Base-by-base conservation (phyloP, 2,888 invertebrate genomes). In the Agrochola lychnidis region DNA sequence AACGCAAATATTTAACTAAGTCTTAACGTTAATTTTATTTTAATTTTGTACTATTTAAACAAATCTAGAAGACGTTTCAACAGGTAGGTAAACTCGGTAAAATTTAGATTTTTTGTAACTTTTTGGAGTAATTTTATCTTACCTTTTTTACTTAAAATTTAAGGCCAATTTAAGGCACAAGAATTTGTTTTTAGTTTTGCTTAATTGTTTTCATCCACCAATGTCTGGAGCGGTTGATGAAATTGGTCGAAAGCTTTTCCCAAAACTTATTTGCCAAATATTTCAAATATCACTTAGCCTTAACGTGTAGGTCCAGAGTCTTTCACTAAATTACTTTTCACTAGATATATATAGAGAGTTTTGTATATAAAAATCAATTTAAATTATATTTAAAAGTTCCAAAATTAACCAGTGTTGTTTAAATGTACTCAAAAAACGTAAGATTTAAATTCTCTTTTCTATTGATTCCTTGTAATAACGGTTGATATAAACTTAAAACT, bases 121-220 rank as follows among this genome's bases (percentile, higher is more conserved):
- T 93, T 93, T 95, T 92, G 91, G 87, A 86, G 92, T 93, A 93
- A 92, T 95, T 95, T 95, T 94, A 94, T 95, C 95, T 96, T 95
- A 96, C 94, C 94, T 95, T 96, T 96, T 96, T 97, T 94, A 95
- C 89, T 94, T 93, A 91, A 94, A 96, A 94, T 97, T 97, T 97
- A 97, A 97, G 97, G 97, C 97, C 97, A 96, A 97, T 97, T 96
- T 96, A 97, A 97, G 97, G 97, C 97, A 97, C 97, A 91, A 94
- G 90, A 92, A 91, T 95, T 95, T 88, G 70, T 79, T 78, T 92
- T 92, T 90, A 92, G 94, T 88, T 92, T 92, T 92, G 85, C 87
- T 93, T 92, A 86, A 93, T 92, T 92, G 86, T 91, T 94, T 94
- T 93, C 96, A 95, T 92, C 95, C 91, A 84, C 95, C 95, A 91